These are phyloP conservation scores for Pangasius macronema DNA, from an alignment of 2,797 vertebrate species.

Conservation along the genomic window DNA sequence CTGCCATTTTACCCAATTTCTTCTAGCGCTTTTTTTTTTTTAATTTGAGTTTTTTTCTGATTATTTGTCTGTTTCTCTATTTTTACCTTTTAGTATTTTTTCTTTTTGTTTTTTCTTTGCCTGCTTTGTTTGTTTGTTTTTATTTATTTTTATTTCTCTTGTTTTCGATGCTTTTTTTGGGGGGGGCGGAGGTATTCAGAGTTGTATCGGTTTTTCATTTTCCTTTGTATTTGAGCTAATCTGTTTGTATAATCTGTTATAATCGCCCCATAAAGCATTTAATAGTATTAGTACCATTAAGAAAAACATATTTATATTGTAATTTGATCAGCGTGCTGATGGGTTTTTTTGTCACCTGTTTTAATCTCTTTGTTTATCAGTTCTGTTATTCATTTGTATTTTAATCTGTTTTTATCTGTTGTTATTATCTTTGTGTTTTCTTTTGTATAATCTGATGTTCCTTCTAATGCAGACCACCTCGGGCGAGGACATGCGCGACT, in stretches of 20 bases:
- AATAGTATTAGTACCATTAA: not conserved
- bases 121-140: not conserved
- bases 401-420: not conserved
- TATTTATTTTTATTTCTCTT: not conserved
- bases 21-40: not conserved
- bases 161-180: not conserved
- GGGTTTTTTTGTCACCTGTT: not conserved
- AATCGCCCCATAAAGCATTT: not conserved
- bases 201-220: not conserved
- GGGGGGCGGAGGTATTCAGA: not conserved
- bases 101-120: not conserved
- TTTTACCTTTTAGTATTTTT: not conserved
- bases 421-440: not conserved
- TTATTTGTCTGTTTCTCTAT: not conserved
- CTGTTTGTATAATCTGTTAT: not conserved
- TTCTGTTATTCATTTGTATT: not conserved
- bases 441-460: not conserved
- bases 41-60: not conserved
- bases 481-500: conserved; percentile 95
- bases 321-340: not conserved
- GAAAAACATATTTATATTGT: not conserved
- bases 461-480: conserved; percentile 86
- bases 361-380: not conserved
- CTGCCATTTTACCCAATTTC: not conserved
- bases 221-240: too few relatives aligned